Evolutionary conservation across 2,888 invertebrate genomes (phyloP).

Genomic region (Aphrophora alni): DNA sequence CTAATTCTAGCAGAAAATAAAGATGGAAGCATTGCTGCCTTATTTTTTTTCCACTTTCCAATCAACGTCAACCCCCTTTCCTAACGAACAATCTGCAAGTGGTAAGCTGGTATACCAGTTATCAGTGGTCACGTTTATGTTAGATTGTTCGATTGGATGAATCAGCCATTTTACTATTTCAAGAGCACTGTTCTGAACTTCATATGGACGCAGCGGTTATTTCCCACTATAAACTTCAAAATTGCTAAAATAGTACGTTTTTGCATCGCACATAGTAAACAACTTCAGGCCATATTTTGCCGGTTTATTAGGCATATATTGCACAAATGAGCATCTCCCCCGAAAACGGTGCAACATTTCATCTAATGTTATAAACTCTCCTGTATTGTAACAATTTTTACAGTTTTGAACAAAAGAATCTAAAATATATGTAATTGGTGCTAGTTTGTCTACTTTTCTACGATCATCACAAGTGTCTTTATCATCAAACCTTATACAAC

Average conservation of each 20-base stretch:
- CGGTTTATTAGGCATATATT: slow-evolving; percentile 29
- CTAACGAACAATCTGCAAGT: background rate
- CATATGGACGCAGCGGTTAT: slow-evolving; percentile 23
- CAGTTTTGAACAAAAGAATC: background rate
- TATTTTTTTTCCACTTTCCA: background rate
- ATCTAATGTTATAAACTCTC: slow-evolving; percentile 7
- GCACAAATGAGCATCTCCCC: slow-evolving; percentile 20
- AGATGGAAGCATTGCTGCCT: slow-evolving; percentile 4
- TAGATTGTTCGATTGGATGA: slow-evolving; percentile 10
- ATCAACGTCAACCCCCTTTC: background rate
- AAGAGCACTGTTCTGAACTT: slow-evolving; percentile 8
- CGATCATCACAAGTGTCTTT: background rate
- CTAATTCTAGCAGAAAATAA: background rate
- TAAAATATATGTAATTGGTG: background rate
- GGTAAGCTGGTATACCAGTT: slow-evolving; percentile 23
- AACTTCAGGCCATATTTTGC: slow-evolving; percentile 32
- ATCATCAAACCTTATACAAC: background rate
- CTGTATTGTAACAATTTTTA: background rate
- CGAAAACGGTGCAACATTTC: slow-evolving; percentile 28
- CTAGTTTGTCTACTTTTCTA: background rate
- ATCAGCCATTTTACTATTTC: slow-evolving; percentile 23
- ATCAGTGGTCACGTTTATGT: slow-evolving; percentile 17
- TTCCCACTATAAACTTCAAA: slow-evolving; percentile 30
- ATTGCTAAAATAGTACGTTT: slow-evolving; percentile 23
- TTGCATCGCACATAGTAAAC: slow-evolving; percentile 14